Percentiles rank a stretch among this genome's conserved stretches.
phyloP scores from a whole-genome alignment of 2,888 invertebrate genomes.

The Caenorhabditis panamensis region DNA sequence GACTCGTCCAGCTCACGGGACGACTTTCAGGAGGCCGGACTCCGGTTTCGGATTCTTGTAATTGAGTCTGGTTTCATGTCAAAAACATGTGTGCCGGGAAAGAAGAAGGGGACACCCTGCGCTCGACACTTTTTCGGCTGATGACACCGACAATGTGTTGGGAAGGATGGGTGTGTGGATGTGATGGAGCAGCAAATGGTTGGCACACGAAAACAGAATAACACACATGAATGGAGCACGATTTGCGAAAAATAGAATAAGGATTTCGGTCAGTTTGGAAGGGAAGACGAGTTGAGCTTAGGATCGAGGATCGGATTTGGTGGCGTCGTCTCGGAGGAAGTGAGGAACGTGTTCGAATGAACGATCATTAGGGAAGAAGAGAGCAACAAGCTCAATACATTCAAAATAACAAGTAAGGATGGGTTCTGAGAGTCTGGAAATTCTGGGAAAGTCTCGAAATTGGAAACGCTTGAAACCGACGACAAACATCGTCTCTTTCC shows the following conservation, averaged over 20 bases:
- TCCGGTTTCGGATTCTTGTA: constrained; percentile 12
- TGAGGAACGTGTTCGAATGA: neutral
- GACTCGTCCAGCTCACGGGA: neutral
- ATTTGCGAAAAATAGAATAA: neutral
- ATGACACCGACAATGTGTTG: constrained; percentile 9
- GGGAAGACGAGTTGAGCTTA: neutral
- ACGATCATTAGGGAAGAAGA: neutral
- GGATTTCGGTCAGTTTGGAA: neutral
- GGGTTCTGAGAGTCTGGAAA: neutral
- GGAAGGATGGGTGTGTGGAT: constrained; percentile 4
- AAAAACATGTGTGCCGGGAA: constrained; percentile 13
- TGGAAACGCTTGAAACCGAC: neutral
- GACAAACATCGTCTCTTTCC: neutral
- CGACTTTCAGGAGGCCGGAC: neutral
- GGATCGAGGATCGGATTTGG: neutral
- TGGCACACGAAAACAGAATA: constrained; percentile 1
- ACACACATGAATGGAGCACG: constrained; percentile 1
- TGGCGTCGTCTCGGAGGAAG: neutral
- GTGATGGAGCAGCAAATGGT: constrained; percentile 2
- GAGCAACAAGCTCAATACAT: neutral
- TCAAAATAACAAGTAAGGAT: neutral
- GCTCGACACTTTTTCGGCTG: constrained; percentile 15
- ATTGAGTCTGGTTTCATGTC: constrained; percentile 29
- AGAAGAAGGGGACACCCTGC: constrained; percentile 5
- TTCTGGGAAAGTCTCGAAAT: neutral